These are phyloP conservation scores for Aurelia sp. DNA, from an alignment of 30 jellyfish, hydroid and myxozoan genomes.

Conservation along the genomic window DNA sequence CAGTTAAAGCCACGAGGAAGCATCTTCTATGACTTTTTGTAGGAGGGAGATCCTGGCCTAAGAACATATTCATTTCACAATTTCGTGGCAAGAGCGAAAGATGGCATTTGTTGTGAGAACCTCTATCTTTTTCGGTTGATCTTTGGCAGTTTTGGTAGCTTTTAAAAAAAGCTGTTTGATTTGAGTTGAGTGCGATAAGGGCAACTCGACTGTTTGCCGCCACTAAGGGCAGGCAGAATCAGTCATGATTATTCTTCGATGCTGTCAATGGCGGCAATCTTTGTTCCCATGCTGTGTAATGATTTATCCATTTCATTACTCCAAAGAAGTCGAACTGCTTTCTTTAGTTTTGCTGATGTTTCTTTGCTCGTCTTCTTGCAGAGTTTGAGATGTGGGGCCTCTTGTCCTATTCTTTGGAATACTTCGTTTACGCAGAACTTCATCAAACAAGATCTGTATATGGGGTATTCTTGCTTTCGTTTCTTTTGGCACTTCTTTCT, in stretches of 20 bases:
- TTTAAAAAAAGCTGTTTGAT: too few relatives aligned
- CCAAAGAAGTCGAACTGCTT: constrained; percentile 76
- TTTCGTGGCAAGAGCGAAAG: too few relatives aligned
- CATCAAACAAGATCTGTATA: constrained; percentile 72
- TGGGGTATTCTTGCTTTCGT: constrained; percentile 48
- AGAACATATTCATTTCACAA: too few relatives aligned
- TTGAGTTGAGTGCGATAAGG: too few relatives aligned
- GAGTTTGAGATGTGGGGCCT: constrained; percentile 78
- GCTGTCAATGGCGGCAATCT: constrained; percentile 87
- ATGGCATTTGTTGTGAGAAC: too few relatives aligned
- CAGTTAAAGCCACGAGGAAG: too few relatives aligned
- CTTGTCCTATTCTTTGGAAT: constrained; percentile 84
- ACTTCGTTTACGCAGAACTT: constrained; percentile 78
- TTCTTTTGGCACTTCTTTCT: constrained; percentile 41
- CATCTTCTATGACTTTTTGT: too few relatives aligned
- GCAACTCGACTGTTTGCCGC: too few relatives aligned
- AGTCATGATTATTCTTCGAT: not conserved
- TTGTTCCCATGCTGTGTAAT: constrained; percentile 89
- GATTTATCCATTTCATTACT: constrained; percentile 91
- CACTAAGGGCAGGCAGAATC: too few relatives aligned
- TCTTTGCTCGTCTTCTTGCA: constrained; percentile 73
- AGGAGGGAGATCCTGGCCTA: too few relatives aligned
- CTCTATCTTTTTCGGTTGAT: too few relatives aligned
- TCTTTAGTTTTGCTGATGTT: constrained; percentile 77
- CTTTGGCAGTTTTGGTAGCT: too few relatives aligned